Evolutionary conservation across 2,113 vertebrate species (phyloP).

Genomic region (Origma solitaria): DNA sequence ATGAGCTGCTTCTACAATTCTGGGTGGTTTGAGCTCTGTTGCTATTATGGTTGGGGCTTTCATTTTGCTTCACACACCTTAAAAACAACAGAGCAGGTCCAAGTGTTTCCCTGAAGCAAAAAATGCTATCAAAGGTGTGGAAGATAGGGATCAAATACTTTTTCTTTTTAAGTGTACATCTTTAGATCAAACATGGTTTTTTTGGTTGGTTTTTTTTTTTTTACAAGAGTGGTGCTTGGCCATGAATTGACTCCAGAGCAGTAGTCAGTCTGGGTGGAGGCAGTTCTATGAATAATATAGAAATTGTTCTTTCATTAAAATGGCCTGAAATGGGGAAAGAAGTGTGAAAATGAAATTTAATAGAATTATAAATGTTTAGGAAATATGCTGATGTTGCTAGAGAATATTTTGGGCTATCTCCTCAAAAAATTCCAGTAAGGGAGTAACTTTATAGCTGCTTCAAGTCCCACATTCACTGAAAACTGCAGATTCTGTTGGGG

Average conservation of each 20-base stretch:
- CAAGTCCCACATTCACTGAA: background rate
- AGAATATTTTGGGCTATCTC: background rate
- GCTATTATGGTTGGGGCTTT: background rate
- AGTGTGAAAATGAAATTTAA: background rate
- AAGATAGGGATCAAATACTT: background rate
- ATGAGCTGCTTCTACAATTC: rapidly evolving
- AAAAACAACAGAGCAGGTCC: background rate
- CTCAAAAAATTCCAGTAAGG: background rate
- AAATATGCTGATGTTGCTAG: background rate
- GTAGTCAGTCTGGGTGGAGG: background rate
- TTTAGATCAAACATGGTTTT: background rate
- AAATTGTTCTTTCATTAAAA: background rate
- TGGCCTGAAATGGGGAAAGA: background rate
- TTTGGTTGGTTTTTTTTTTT: background rate
- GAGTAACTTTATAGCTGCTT: background rate
- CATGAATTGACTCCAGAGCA: background rate
- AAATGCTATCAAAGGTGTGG: background rate
- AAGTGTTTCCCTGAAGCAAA: background rate
- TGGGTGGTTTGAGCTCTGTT: background rate
- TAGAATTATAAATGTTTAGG: background rate
- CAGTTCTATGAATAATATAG: background rate
- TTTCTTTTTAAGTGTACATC: background rate
- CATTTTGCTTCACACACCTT: background rate
- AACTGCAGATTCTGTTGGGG: background rate
- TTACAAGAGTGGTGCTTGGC: background rate